Conservation (phyloP, 2,113 vertebrate genomes). For the Salvelinus sp. region DNA sequence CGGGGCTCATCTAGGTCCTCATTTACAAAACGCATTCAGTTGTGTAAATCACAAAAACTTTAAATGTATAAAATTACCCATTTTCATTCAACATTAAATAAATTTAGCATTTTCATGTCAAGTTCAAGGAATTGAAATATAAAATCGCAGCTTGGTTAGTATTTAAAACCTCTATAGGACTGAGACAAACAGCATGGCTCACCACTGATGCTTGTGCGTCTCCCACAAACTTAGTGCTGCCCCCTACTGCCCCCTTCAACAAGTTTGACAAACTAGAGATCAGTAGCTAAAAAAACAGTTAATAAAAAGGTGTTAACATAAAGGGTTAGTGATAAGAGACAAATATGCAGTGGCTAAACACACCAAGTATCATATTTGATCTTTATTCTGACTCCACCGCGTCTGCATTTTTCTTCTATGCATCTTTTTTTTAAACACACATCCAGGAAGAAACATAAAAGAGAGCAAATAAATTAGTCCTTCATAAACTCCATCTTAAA, state of each 20-base stretch:
- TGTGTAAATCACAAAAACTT: no score
- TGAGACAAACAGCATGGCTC: no score
- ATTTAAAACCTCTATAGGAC: no score
- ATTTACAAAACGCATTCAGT: neutral
- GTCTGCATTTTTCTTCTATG: constrained; percentile 38
- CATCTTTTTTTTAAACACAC: constrained; percentile 42
- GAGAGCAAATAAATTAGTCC: constrained; percentile 13
- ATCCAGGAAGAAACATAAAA: constrained; percentile 38
- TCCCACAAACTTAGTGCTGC: constrained; percentile 46
- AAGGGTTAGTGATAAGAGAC: neutral
- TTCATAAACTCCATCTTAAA: constrained; percentile 50
- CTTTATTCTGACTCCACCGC: constrained; percentile 60
- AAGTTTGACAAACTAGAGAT: neutral
- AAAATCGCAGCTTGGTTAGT: no score
- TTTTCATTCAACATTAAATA: no score
- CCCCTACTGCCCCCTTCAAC: constrained; percentile 62
- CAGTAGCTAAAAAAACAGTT: neutral
- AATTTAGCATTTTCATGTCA: no score
- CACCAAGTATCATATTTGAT: constrained; percentile 24
- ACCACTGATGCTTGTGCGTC: neutral
- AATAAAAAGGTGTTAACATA: neutral
- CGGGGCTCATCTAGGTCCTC: neutral
- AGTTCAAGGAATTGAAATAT: no score
- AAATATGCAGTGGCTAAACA: neutral
- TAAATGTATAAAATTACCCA: no score